phyloP scores from a whole-genome alignment of 2,797 vertebrate genomes.

The Sebastes minor region DNA sequence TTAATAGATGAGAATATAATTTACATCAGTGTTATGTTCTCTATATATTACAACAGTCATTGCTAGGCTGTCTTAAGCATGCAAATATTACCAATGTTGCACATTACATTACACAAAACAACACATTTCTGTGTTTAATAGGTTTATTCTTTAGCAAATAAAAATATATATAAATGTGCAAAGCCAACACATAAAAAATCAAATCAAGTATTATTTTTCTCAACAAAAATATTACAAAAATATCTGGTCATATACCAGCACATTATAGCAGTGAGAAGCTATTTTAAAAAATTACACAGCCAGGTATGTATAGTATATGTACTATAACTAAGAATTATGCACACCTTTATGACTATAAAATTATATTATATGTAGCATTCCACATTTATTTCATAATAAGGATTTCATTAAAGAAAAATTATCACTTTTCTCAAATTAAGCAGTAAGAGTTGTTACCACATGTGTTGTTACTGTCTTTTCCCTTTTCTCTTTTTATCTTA shows the following conservation, averaged over 20 bases:
- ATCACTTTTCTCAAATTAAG: neutral
- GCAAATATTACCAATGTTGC: neutral
- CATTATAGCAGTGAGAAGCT: neutral
- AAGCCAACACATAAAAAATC: neutral
- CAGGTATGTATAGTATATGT: neutral
- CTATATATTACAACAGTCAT: neutral
- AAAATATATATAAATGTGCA: neutral
- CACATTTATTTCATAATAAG: neutral
- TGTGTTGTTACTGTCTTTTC: constrained; percentile 60
- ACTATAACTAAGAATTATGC: neutral
- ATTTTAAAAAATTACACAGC: constrained; percentile 7
- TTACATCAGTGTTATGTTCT: neutral
- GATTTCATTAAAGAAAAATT: constrained; percentile 11
- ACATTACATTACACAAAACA: neutral
- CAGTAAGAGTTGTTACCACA: neutral
- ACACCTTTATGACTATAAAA: neutral
- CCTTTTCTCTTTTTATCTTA: constrained; percentile 77
- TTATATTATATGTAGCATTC: constrained; percentile 9
- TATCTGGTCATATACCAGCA: constrained; percentile 23
- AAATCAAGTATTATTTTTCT: neutral
- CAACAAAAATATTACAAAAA: constrained; percentile 30
- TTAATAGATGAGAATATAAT: neutral
- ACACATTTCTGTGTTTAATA: neutral
- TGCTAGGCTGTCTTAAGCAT: neutral
- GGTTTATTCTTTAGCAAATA: constrained; percentile 36